A percentile compares a stretch with the other conserved stretches of the same genome.
phyloP scores from a whole-genome alignment of 2,888 invertebrate genomes.

The Trachelus iudaicus region DNA sequence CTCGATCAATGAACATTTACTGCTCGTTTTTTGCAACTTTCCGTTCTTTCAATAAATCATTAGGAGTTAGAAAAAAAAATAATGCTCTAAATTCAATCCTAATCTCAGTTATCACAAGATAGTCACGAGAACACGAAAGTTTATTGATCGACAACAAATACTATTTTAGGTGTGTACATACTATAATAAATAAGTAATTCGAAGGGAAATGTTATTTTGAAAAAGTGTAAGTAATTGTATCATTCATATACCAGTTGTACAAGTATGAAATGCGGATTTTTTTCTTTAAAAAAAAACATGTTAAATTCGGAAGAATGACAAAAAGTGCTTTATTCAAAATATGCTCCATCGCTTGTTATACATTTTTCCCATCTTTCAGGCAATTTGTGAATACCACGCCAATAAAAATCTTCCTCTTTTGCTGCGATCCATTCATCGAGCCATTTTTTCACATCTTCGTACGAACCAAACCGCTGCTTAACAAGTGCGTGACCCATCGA shows the following conservation, averaged over 20 bases:
- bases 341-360: not conserved
- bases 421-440: not conserved
- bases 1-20: not conserved
- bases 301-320: too few relatives aligned
- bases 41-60: not conserved
- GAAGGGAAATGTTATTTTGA: not conserved
- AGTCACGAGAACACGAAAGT: not conserved
- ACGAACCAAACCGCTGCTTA: not conserved
- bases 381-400: not conserved
- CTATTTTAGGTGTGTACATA: not conserved
- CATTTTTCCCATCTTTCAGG: not conserved
- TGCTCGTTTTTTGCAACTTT: not conserved
- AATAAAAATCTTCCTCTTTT: not conserved
- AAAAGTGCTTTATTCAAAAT: not conserved
- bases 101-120: not conserved
- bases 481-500: not conserved
- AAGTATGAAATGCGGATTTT: too few relatives aligned
- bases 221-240: not conserved
- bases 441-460: not conserved
- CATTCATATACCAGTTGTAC: not conserved
- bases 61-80: not conserved
- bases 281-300: too few relatives aligned
- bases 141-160: not conserved
- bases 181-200: not conserved
- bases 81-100: not conserved